Evolutionary conservation across 2,888 invertebrate species (phyloP), one percentile per base, ranked within the genome.

Genomic region (Muscina levida): DNA sequence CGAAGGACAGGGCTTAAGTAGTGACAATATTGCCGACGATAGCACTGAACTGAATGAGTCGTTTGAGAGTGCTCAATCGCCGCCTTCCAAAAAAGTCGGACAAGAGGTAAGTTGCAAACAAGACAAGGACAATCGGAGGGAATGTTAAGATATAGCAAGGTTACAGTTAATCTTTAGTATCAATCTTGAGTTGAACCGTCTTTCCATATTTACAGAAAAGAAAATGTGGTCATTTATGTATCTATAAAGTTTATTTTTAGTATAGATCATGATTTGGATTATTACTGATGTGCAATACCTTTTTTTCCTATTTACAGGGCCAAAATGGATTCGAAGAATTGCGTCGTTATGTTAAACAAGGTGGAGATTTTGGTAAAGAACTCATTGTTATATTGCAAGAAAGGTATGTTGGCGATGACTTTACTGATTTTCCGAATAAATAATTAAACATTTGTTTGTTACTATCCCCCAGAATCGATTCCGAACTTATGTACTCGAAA

Each of bases 261-360:
- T n/a, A n/a, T n/a, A n/a, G n/a, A 46, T 68, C 15, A 57, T 19
- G 5, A 31, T 13, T 37, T 2, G 26, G 15, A 11, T 15, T 22
- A 17, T 19, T 19, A 48, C 44, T 10, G 26, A 46, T 6, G 15
- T 37, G 2, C n/a, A n/a, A n/a, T n/a, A n/a, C n/a, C n/a, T n/a
- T n/a, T n/a, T 57, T 15, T 75, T 83, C 46, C 46, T 10, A 84
- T 93, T 93, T 53, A n/a, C 93, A 98, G 97, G 97, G 95, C 81
- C 96, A 97, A 91, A 96, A 96, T 91, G 97, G 97, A 26, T 98
- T 98, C 90, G 97, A 98, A 87, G 98, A 98, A 89, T 92, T 98
- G 65, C 93, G 97, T 76, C 94, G 96, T 84, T 97, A 97, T 89
- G 95, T 98, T 85, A 98, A 98, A 89, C 97, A 97, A 90, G 97